phyloP scores from a whole-genome alignment of 2,888 invertebrate species.

The Lamellibrachia columna region DNA sequence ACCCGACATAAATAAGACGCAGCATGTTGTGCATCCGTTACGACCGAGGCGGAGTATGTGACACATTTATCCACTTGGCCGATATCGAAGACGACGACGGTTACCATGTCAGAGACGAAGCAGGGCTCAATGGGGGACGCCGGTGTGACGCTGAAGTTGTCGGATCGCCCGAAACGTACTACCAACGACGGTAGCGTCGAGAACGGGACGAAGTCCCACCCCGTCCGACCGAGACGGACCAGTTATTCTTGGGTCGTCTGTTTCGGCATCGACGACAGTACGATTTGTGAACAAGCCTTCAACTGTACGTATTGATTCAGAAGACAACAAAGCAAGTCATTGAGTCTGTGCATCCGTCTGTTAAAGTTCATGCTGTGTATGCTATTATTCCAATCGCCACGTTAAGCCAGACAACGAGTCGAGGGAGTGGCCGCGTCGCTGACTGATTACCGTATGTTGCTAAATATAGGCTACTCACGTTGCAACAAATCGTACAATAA shows the following conservation, averaged over 20 bases:
- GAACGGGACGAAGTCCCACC: neutral
- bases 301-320: neutral
- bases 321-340: neutral
- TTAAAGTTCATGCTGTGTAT: neutral
- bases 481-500: neutral
- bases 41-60: neutral
- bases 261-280: neutral
- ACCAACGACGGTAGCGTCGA: neutral
- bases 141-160: neutral
- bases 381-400: neutral
- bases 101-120: neutral
- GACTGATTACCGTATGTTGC: neutral
- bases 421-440: neutral
- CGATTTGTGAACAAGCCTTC: constrained; percentile 1
- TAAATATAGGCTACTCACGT: neutral
- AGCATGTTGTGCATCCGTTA: constrained; percentile 2
- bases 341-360: neutral
- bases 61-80: neutral
- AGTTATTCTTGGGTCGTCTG: neutral
- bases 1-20: neutral
- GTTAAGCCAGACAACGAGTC: too few relatives aligned
- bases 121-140: neutral
- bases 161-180: neutral
- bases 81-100: neutral
- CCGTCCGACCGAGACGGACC: neutral